phyloP scores from a whole-genome alignment of 2,888 invertebrate species.

The Sarcophaga subvicina region DNA sequence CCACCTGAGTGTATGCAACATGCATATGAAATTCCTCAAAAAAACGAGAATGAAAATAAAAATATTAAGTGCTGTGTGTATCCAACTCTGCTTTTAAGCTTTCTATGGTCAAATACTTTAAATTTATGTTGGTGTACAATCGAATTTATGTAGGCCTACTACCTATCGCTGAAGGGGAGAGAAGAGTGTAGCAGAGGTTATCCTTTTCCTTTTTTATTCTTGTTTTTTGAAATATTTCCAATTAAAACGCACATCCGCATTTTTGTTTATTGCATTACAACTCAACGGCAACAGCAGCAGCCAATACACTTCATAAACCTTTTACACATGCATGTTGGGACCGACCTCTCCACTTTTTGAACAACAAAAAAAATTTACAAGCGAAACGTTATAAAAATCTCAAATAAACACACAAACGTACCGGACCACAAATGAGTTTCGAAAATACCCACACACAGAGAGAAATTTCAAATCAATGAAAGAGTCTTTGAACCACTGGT shows the following conservation, averaged over 20 bases:
- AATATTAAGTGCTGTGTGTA: neutral
- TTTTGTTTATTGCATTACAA: slow-evolving; percentile 66
- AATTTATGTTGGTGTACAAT: slow-evolving; percentile 2
- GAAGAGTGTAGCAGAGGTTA: neutral
- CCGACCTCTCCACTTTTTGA: neutral
- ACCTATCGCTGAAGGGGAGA: neutral
- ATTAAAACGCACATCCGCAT: slow-evolving; percentile 69
- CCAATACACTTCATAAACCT: slow-evolving; percentile 56
- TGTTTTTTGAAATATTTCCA: slow-evolving; percentile 53
- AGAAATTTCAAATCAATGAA: no score
- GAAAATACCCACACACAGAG: no score
- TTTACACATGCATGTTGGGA: slow-evolving; percentile 37
- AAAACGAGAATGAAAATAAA: neutral
- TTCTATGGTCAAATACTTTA: slow-evolving; percentile 47
- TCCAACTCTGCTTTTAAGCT: neutral
- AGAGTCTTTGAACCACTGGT: no score
- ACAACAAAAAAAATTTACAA: neutral
- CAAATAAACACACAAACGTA: neutral
- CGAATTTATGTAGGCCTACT: neutral
- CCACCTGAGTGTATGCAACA: slow-evolving; percentile 33
- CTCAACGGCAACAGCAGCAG: slow-evolving; percentile 6
- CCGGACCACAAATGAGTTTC: no score
- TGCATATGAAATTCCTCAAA: slow-evolving; percentile 8
- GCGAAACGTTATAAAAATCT: slow-evolving; percentile 7
- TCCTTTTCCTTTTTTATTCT: neutral